phyloP scores from a whole-genome alignment of 2,797 vertebrate genomes.

The Novumbra hubbsi region DNA sequence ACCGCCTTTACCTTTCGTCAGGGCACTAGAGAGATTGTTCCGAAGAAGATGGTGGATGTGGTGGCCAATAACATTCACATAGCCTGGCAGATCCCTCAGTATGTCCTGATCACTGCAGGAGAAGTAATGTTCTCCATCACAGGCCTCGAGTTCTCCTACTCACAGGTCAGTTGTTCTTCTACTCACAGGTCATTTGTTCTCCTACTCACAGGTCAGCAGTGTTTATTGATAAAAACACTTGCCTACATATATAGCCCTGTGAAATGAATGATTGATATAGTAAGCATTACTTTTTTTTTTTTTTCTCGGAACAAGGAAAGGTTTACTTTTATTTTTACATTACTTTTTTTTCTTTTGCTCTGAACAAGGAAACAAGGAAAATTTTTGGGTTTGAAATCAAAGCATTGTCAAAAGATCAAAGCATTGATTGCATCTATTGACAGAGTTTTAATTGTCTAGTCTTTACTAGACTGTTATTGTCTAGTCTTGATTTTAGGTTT shows the following conservation, averaged over 20 bases:
- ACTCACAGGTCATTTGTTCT: constrained; percentile 80
- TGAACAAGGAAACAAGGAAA: too few species aligned
- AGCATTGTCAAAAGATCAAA: too few species aligned
- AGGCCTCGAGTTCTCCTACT: constrained; percentile 96
- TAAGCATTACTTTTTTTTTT: too few species aligned
- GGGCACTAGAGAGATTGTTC: constrained; percentile 45
- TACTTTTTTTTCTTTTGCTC: too few species aligned
- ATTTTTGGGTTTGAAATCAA: too few species aligned
- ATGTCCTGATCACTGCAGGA: constrained; percentile 84
- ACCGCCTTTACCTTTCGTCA: constrained; percentile 41
- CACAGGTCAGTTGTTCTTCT: constrained; percentile 92
- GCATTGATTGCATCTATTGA: too few species aligned
- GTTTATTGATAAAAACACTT: not conserved
- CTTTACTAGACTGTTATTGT: too few species aligned
- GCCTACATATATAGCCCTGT: not conserved
- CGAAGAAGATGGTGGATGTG: constrained; percentile 79
- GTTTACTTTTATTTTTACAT: too few species aligned
- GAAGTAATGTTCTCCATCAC: constrained; percentile 98
- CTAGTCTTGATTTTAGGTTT: too few species aligned
- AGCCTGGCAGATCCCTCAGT: constrained; percentile 93
- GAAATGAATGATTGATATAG: not conserved
- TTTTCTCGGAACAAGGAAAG: too few species aligned
- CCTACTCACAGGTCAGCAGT: constrained; percentile 12
- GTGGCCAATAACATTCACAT: constrained; percentile 83
- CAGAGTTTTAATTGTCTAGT: too few species aligned